These are phyloP conservation scores for Zapornia atra DNA, from an alignment of 2,113 vertebrate species.

Conservation along the genomic window DNA sequence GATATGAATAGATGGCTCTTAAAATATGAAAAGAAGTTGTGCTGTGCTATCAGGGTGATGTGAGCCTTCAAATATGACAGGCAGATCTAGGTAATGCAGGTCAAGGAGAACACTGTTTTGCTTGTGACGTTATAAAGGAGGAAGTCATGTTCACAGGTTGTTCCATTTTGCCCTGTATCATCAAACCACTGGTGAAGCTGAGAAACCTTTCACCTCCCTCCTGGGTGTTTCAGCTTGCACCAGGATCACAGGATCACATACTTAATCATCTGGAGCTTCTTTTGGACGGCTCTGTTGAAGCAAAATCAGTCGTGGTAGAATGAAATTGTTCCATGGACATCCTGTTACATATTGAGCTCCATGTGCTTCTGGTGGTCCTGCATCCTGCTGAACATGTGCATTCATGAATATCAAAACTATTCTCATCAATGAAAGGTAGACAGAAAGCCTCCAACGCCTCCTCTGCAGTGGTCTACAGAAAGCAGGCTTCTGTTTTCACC, in stretches of 20 bases:
- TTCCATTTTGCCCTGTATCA: not conserved
- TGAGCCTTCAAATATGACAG: not conserved
- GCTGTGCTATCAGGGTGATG: not conserved
- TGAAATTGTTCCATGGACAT: not conserved
- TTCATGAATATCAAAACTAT: not conserved
- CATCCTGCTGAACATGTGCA: not conserved
- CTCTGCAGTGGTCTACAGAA: not conserved
- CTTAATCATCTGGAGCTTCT: not conserved
- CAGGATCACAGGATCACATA: not conserved
- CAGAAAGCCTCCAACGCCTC: not conserved
- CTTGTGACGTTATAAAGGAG: not conserved
- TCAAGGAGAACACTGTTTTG: not conserved
- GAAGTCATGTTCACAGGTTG: not conserved
- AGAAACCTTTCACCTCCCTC: not conserved
- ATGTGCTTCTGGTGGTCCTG: not conserved
- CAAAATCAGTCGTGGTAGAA: not conserved
- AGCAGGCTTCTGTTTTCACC: not conserved
- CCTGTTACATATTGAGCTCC: not conserved
- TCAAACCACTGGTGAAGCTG: not conserved
- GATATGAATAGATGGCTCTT: not conserved
- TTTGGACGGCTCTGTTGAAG: not conserved
- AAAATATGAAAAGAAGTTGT: not conserved
- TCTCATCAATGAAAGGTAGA: not conserved
- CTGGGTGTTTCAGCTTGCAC: not conserved
- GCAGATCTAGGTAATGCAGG: not conserved